phyloP scores from a whole-genome alignment of 1,140 invertebrate species.

The Drosophila pseudoananassae region DNA sequence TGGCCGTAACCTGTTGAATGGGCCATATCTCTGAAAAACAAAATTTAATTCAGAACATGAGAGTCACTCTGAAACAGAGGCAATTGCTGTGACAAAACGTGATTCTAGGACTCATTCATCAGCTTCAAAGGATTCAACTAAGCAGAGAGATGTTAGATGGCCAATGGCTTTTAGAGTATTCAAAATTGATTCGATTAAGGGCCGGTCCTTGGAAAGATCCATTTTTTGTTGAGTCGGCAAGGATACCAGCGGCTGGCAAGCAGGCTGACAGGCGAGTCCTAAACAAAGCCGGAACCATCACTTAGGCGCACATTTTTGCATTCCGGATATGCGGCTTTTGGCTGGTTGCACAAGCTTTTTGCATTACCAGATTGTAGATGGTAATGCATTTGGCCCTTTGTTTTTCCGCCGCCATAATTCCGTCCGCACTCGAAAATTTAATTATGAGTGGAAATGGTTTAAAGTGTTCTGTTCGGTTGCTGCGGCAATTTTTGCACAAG shows the following conservation, averaged over 20 bases:
- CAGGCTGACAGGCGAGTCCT: not conserved
- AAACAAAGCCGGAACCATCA: slow-evolving; percentile 36
- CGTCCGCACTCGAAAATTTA: slow-evolving; percentile 54
- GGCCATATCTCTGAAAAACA: not conserved
- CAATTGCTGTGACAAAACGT: slow-evolving; percentile 4
- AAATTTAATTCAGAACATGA: not conserved
- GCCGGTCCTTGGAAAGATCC: not conserved
- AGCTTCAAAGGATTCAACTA: slow-evolving; percentile 23
- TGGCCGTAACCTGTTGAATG: slow-evolving; percentile 23
- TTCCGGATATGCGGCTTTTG: slow-evolving; percentile 33
- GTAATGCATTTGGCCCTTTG: slow-evolving; percentile 34
- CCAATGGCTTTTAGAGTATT: not conserved
- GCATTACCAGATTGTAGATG: not conserved
- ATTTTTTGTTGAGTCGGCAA: not conserved
- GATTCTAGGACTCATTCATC: slow-evolving; percentile 9
- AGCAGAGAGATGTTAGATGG: not conserved
- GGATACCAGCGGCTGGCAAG: not conserved
- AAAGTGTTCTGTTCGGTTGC: slow-evolving; percentile 12
- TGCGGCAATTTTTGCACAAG: not conserved
- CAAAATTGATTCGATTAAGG: not conserved
- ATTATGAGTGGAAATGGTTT: slow-evolving; percentile 52
- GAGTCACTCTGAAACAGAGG: slow-evolving; percentile 2
- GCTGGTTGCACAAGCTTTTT: slow-evolving; percentile 15
- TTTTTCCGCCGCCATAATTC: slow-evolving; percentile 18
- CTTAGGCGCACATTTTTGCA: slow-evolving; percentile 23